A percentile compares a stretch with the other conserved stretches of the same genome.
Evolutionary conservation across 1,140 invertebrate species (phyloP).

Genomic region (Latrodectus geometricus): DNA sequence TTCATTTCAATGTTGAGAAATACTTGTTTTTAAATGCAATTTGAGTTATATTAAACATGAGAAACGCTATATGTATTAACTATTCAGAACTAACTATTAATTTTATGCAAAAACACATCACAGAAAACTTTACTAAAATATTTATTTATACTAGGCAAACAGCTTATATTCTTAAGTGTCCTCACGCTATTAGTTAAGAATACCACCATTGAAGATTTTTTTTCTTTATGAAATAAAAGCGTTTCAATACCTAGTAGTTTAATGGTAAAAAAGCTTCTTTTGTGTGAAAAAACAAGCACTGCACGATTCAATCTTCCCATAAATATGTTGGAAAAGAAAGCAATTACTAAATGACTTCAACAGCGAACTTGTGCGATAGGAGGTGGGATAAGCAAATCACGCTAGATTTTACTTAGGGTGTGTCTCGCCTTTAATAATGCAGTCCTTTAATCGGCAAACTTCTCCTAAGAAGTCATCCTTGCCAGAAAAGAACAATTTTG

Average conservation of each 20-base stretch:
- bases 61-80: too few species aligned
- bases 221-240: not conserved
- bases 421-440: conserved; percentile 45
- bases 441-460: conserved; percentile 49
- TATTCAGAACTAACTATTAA: too few species aligned
- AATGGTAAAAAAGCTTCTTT: not conserved
- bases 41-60: too few species aligned
- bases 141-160: too few species aligned
- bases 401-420: conserved; percentile 44
- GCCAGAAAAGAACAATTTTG: not conserved
- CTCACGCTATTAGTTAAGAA: too few species aligned
- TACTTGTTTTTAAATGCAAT: too few species aligned
- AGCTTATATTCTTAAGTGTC: too few species aligned
- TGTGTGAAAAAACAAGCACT: conserved; percentile 14
- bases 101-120: too few species aligned
- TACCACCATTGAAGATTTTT: too few species aligned
- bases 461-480: conserved; percentile 36
- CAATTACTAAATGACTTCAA: conserved; percentile 42
- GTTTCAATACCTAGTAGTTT: not conserved
- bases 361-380: conserved; percentile 2
- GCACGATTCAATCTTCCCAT: conserved; percentile 41
- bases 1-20: too few species aligned
- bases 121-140: too few species aligned
- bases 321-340: conserved; percentile 24
- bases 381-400: conserved; percentile 45